phyloP scores from a whole-genome alignment of 2,113 vertebrate genomes.

The Silurus asotus region DNA sequence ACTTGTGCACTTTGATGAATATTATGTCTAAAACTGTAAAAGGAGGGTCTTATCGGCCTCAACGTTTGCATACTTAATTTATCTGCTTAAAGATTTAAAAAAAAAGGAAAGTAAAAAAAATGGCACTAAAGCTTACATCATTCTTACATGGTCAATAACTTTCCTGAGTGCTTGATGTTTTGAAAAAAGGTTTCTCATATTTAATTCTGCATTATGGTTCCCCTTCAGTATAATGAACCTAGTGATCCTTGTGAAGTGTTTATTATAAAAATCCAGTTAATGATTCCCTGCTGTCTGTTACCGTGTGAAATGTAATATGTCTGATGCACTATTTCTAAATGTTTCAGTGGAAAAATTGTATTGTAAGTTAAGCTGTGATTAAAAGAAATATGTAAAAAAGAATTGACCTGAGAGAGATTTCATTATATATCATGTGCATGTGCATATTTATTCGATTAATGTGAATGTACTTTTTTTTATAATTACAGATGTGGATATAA shows the following conservation, averaged over 20 bases:
- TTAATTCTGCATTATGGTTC: neutral
- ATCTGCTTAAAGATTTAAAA: neutral
- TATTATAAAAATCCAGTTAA: neutral
- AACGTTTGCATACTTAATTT: constrained; percentile 8
- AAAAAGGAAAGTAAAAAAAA: neutral
- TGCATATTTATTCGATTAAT: neutral
- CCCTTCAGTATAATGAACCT: neutral
- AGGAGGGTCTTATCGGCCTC: constrained; percentile 31
- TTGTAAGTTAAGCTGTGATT: constrained; percentile 24
- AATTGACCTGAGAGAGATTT: neutral
- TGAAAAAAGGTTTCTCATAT: neutral
- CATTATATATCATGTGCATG: neutral
- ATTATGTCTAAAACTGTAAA: neutral
- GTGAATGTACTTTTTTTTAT: neutral
- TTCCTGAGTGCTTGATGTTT: neutral
- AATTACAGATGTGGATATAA: neutral
- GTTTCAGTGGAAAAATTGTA: constrained; percentile 18
- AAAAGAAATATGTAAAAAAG: constrained; percentile 5
- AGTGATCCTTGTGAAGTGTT: constrained; percentile 3
- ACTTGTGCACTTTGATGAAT: constrained; percentile 11
- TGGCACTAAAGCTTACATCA: neutral
- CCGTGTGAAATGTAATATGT: constrained; percentile 7
- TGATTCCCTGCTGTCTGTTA: neutral
- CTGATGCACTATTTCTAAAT: constrained; percentile 42
- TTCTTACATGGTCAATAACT: neutral